These are phyloP conservation scores for Sebastes cheni DNA, from an alignment of 2,797 vertebrate genomes.

Conservation along the genomic window DNA sequence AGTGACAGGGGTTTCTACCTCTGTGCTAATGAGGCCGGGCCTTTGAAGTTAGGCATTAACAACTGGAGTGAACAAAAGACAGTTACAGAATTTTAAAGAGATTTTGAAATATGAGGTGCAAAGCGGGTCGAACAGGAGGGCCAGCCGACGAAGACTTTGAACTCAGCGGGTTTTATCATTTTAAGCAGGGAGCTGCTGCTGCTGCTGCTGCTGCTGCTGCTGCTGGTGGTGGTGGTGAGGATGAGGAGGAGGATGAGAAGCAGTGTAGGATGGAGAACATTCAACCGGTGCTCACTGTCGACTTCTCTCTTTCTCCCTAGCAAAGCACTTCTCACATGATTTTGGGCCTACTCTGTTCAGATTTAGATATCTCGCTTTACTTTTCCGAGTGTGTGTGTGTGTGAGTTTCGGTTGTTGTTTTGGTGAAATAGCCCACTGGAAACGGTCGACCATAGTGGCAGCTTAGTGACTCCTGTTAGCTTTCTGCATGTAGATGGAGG, in stretches of 20 bases:
- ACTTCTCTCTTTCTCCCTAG: conserved; percentile 25
- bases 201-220: conserved; percentile 44
- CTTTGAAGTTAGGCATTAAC: conserved; percentile 89
- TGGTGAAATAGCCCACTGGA: conserved; percentile 26
- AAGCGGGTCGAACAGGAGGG: conserved; percentile 79
- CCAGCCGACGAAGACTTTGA: conserved; percentile 80
- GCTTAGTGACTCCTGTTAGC: conserved; percentile 38
- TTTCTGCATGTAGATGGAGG: conserved; percentile 65
- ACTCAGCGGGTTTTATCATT: conserved; percentile 83
- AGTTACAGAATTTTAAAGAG: conserved; percentile 87
- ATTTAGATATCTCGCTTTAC: conserved; percentile 27
- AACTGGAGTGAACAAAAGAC: conserved; percentile 87
- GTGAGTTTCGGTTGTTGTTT: conserved; percentile 9
- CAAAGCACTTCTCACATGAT: conserved; percentile 19
- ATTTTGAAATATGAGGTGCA: conserved; percentile 84
- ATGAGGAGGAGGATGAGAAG: conserved; percentile 61
- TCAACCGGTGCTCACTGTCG: conserved; percentile 64
- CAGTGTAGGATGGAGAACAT: conserved; percentile 67
- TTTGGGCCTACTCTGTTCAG: conserved; percentile 26
- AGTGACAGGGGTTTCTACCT: conserved; percentile 87
- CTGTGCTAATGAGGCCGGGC: conserved; percentile 86
- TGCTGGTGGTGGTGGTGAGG: conserved; percentile 12
- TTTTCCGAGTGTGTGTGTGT: conserved; percentile 9
- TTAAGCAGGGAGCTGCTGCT: conserved; percentile 71
- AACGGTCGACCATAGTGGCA: conserved; percentile 33